Base-by-base conservation (phyloP, 2,797 vertebrate species). In the Cuniculus paca region DNA sequence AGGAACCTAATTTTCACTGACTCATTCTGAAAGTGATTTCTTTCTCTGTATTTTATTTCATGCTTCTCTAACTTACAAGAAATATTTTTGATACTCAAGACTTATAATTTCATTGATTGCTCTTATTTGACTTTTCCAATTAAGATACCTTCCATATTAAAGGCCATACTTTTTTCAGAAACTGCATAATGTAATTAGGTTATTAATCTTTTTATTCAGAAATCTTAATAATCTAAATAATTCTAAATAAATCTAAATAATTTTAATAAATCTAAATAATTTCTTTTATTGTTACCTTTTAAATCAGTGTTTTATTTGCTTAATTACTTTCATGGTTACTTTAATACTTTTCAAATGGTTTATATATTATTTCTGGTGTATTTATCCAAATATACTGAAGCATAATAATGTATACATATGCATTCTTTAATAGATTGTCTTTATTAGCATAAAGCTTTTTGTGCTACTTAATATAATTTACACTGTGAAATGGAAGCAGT, bases 381-480 rank as follows among this genome's bases (percentile, higher is more conserved):
- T 4, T 79, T 95, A 79, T 28, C 28, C 22, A 91, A 86, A 42
- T 10, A 79, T 61, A 52, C 1, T n/a, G 39, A 92, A 70, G 79
- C 5, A 45, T 45, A 42, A 6, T 48, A 52, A 36, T 80, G 26
- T n/a, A 80, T 70, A 52, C 3, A 68, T 77, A 9, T 16, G 74
- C 11, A 60, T 96, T 77, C 83, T 80, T 82, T 24, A 90, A 5
- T 50, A 95, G 94, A 75, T 31, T 95, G 97, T 39, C 50, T 85
- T 94, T 86, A 83, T 96, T 82, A 91, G 65, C 70, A 96, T 84
- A 95, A 95, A 75, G 10, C 19, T 95, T 92, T 88, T 89, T 95
- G 81, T 96, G 94, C 93, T 96, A 39, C 82, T 95, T 90, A 91
- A 70, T 75, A 82, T 89, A 63, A 86, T 80, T 19, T 3, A 54